phyloP scores from a whole-genome alignment of 1,140 invertebrate species.

The Aphaenogaster rudis region DNA sequence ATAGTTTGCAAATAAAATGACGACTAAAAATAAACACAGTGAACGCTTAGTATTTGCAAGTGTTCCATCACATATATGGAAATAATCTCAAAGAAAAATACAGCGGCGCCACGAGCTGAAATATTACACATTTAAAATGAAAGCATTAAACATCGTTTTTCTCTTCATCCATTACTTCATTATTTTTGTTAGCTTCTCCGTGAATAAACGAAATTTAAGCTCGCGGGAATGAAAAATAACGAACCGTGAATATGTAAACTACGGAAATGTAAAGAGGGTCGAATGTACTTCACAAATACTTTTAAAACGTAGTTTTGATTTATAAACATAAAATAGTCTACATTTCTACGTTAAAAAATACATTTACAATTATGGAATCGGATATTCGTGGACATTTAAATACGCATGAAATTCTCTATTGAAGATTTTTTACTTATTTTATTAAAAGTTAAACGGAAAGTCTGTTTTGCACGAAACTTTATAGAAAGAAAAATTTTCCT shows the following conservation, averaged over 20 bases:
- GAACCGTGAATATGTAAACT: neutral
- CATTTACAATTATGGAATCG: neutral
- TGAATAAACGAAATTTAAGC: neutral
- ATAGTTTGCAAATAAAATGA: neutral
- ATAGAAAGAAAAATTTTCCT: neutral
- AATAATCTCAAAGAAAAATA: conserved; percentile 25
- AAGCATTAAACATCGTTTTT: conserved; percentile 13
- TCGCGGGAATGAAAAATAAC: neutral
- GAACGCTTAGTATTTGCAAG: neutral
- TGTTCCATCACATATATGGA: neutral
- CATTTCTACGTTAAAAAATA: neutral
- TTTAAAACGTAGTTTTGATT: neutral
- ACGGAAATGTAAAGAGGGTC: neutral
- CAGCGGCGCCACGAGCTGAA: neutral
- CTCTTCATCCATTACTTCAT: conserved; percentile 9
- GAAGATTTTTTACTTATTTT: neutral
- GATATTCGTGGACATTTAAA: neutral
- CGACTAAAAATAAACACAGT: neutral
- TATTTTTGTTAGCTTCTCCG: neutral
- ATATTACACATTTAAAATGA: conserved; percentile 20
- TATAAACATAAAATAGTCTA: neutral
- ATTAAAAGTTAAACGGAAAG: neutral
- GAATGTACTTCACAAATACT: neutral
- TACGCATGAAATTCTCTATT: neutral
- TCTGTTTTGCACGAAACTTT: neutral